A percentile compares a stretch with the other conserved stretches of the same genome.
Conservation (phyloP, 2,888 invertebrate species). For the Pandemis corylana region DNA sequence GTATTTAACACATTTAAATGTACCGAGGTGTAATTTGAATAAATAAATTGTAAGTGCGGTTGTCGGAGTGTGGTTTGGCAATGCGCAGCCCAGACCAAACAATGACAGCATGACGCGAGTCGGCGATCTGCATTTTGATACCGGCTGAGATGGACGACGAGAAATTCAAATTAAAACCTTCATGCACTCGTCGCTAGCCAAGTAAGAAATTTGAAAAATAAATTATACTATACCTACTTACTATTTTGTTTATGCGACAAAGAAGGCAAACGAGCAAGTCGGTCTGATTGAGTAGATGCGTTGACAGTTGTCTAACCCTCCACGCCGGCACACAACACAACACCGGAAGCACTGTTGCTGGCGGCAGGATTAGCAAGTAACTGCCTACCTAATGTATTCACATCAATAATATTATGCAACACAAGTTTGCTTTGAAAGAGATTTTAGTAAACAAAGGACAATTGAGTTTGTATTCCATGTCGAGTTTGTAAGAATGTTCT, state of each 20-base stretch:
- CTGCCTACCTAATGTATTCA: background rate
- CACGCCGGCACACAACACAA: no score
- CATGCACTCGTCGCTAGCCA: conserved; percentile 23
- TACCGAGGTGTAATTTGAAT: background rate
- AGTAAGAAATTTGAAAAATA: background rate
- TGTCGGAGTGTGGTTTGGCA: conserved; percentile 17
- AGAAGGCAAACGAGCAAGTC: no score
- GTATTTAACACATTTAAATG: no score
- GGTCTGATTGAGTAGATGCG: no score
- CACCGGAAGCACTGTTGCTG: no score
- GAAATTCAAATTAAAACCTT: conserved; percentile 58
- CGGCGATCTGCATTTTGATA: conserved; percentile 57
- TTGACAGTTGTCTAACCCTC: no score
- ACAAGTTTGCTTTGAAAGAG: background rate
- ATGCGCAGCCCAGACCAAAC: conserved; percentile 43
- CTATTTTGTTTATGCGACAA: no score
- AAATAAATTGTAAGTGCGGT: background rate
- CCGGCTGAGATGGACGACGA: conserved; percentile 49
- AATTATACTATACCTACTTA: no score
- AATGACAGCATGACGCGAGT: conserved; percentile 50
- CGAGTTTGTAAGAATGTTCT: no score
- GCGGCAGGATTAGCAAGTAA: no score
- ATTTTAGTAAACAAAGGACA: background rate
- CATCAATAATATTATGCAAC: background rate
- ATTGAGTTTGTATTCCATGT: no score